A percentile compares a stretch with the other conserved stretches of the same genome.
These are phyloP conservation scores for Parus major DNA, from an alignment of 2,113 vertebrate genomes.

Conservation along the genomic window DNA sequence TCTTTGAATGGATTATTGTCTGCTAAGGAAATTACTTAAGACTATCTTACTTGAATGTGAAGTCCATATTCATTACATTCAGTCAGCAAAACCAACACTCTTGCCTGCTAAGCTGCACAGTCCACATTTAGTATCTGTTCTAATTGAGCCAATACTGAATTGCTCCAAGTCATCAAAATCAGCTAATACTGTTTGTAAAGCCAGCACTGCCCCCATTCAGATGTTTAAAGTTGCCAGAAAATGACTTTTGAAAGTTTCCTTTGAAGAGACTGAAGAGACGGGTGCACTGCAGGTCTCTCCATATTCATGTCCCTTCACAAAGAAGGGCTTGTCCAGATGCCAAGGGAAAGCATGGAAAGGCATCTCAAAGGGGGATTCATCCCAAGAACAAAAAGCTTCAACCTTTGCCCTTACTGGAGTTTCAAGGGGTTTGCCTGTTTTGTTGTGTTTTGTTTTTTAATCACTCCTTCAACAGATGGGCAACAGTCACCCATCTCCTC, in stretches of 20 bases:
- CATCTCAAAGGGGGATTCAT: slow-evolving; percentile 49
- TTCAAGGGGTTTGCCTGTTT: background rate
- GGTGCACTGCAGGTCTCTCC: background rate
- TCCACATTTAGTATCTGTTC: background rate
- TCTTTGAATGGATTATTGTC: slow-evolving; percentile 18
- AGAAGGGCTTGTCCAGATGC: slow-evolving; percentile 23
- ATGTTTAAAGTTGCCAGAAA: background rate
- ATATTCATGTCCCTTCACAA: slow-evolving; percentile 55
- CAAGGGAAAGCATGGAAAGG: background rate
- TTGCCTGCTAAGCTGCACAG: background rate
- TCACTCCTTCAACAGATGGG: background rate
- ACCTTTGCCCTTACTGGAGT: slow-evolving; percentile 21
- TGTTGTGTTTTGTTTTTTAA: background rate
- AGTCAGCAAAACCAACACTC: background rate
- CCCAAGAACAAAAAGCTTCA: slow-evolving; percentile 31
- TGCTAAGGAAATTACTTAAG: slow-evolving; percentile 25
- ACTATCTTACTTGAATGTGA: slow-evolving; percentile 10
- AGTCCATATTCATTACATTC: background rate
- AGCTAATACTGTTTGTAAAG: slow-evolving; percentile 26
- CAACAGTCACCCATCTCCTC: background rate
- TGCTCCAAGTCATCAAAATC: slow-evolving; percentile 33
- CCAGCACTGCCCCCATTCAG: background rate
- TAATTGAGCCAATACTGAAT: slow-evolving; percentile 17
- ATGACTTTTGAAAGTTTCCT: slow-evolving; percentile 34
- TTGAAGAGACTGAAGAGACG: slow-evolving; percentile 7